Evolutionary conservation across 2,113 vertebrate genomes (phyloP), one percentile per base, ranked within the genome.

Genomic region (Chaetorhynchus papuensis): DNA sequence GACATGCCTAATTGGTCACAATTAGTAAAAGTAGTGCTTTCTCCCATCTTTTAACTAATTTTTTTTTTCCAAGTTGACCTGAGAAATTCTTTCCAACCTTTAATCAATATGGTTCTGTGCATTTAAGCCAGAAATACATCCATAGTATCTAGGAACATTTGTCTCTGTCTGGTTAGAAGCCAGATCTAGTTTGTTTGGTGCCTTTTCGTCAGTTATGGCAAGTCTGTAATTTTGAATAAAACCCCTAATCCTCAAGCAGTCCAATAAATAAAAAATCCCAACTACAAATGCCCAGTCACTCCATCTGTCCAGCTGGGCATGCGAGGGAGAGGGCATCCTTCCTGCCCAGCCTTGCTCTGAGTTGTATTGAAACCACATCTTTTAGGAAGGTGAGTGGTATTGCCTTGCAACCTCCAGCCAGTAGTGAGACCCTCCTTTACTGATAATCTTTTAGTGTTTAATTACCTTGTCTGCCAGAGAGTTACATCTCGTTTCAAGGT

Each of bases 391-490:
- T 77, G 23, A 30, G 16, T 61, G 19, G 23, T 61, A 47, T 59
- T 2, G 7, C 52, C 60, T 75, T 63, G 70, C 83, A 87, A n/a
- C n/a, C 44, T 68, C n/a, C 74, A 83, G 52, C 30, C 56, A 79
- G 22, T 1, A 68, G 47, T 11, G 57, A 90, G 57, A 77, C 22
- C 28, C 50, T 50, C 57, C 17, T 49, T 61, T 37, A 49, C 45
- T 77, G 83, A 45, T 70, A 88, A 88, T 90, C 63, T 92, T 83
- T 80, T 42, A 65, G n/a, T 61, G 30, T 85, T 95, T 95, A 95
- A 95, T 97, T 95, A 83, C 10, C 16, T 21, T 88, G 85, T 74
- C 92, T 93, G 71, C 45, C 57, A 86, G 79, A 93, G 93, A 95
- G 87, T 94, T 87, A 42, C 59, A 50, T 80, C 94, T 94, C 61